Evolutionary conservation across 2,888 invertebrate species (phyloP), one percentile per base, ranked within the genome.

Genomic region (Ophion obscuratus): DNA sequence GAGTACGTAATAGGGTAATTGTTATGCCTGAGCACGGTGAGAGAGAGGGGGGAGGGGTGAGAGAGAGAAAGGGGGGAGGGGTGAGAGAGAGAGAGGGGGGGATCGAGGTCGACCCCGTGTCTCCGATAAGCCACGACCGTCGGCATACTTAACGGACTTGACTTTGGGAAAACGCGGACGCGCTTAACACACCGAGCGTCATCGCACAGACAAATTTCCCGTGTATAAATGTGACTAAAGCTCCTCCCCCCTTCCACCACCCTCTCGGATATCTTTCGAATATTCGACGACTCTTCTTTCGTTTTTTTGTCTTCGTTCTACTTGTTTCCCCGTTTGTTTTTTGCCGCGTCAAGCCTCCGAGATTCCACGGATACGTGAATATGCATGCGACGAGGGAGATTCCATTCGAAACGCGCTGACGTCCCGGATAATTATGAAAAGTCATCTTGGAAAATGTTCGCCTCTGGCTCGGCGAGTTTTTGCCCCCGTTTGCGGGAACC

Each of bases 101-200:
- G 93, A 93, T 94, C 93, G 91, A 91, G 92, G 14, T 14, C 91
- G 4, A 31, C 90, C 90, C 91, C 91, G 91, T 92, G 92, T 92
- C 92, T 90, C 90, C 90, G 94, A 94, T 94, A 94, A 94, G 93
- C 93, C 94, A 94, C 94, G 93, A 88, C 87, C 89, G 88, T 74
- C 91, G 91, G 91, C 92, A 90, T 92, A 93, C 92, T 93, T 92
- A 93, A 92, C 92, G 90, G 91, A 92, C 92, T 92, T 92, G 91
- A 91, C 91, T 91, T 90, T 88, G 88, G 81, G 85, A 89, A 89
- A 89, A 89, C 87, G 88, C 88, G 88, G 87, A 89, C 87, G 87
- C 88, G 88, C 87, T 47, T 20, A 75, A 24, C 11, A 53, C 36
- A 62, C n/a, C 14, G 24, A 57, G 31, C 67, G 59, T 9, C 40